Base-by-base conservation (phyloP, 2,888 invertebrate genomes). In the Margaritifera margaritifera region DNA sequence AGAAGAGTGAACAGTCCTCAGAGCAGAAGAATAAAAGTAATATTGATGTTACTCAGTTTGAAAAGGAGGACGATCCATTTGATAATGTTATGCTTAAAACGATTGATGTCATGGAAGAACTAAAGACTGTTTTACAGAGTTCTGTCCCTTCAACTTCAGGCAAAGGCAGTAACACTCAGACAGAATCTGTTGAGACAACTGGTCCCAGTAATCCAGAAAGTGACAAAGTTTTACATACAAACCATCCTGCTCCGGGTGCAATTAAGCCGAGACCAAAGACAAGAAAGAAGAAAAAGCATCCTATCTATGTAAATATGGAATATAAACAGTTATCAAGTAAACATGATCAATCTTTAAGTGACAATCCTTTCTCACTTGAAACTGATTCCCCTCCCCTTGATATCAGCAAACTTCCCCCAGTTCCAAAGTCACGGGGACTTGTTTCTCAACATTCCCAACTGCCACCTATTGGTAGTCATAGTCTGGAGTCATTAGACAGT, bases 1-100 rank as follows among this genome's bases (percentile, higher is more conserved):
- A 57, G 25, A 69, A 62, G 56, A 54, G 20, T 55, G 63, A 31
- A 19, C 31, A 42, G 11, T 22, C 27, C 25, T 53, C 53, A 31
- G 50, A 70, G 27, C 31, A 54, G 27, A 55, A 54, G 52, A 65
- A 60, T 27, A 53, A 68, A 27, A 74, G 66, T 59, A 50, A 72
- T 62, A 72, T 86, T 61, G 86, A 86, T 73, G 69, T 86, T 25
- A 72, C 83, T 1, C 69, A 77, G 80, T 86, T 86, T 80, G 86
- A 86, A 66, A 78, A 80, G 57, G 85, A 80, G 62, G 83, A 83
- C 66, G 83, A 86, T 73, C 85, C 85, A 8, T 86, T 86, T 77
- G 83, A 86, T 66, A 81, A 80, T 64, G 66, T 86, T 62, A 85
- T 85, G 65, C 72, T 83, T 54, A 82, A 85, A 68, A 82, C 83